phyloP scores from a whole-genome alignment of 1,140 invertebrate genomes.

The Seison nebaliae region DNA sequence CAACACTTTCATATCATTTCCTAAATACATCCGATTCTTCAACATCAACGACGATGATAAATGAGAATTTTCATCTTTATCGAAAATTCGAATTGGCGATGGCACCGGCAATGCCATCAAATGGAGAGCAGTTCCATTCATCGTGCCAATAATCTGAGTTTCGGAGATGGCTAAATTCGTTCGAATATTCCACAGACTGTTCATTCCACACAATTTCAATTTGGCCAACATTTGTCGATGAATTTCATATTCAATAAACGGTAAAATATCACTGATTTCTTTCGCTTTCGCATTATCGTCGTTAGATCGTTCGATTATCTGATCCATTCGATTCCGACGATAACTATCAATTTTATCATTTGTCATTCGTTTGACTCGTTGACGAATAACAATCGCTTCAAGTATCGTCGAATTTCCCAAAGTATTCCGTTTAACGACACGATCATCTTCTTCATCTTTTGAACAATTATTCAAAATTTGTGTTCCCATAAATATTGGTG shows the following conservation, averaged over 20 bases:
- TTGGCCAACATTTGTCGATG: conserved; percentile 68
- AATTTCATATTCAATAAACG: conserved; percentile 78
- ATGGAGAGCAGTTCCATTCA: conserved; percentile 21
- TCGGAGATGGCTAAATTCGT: conserved; percentile 61
- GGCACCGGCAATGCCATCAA: conserved; percentile 8
- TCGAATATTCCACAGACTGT: conserved; percentile 56
- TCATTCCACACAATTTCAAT: conserved; percentile 63
- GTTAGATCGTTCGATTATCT: conserved; percentile 3
- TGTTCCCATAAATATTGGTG: conserved; percentile 43
- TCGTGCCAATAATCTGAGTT: conserved; percentile 52
- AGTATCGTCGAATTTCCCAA: neutral
- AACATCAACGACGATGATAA: neutral
- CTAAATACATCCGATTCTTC: no score
- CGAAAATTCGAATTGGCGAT: neutral
- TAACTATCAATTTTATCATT: neutral
- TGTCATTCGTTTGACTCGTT: conserved; percentile 2
- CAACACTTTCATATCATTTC: no score
- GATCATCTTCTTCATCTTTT: no score
- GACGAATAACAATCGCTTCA: conserved; percentile 5
- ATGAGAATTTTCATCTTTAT: neutral
- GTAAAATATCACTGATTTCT: conserved; percentile 56
- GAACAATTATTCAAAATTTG: no score
- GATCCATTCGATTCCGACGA: neutral
- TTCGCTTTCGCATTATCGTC: conserved; percentile 56
- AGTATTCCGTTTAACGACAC: no score